Evolutionary conservation across 2,888 invertebrate genomes (phyloP), one percentile per base, ranked within the genome.

Genomic region (Ametastegia equiseti): DNA sequence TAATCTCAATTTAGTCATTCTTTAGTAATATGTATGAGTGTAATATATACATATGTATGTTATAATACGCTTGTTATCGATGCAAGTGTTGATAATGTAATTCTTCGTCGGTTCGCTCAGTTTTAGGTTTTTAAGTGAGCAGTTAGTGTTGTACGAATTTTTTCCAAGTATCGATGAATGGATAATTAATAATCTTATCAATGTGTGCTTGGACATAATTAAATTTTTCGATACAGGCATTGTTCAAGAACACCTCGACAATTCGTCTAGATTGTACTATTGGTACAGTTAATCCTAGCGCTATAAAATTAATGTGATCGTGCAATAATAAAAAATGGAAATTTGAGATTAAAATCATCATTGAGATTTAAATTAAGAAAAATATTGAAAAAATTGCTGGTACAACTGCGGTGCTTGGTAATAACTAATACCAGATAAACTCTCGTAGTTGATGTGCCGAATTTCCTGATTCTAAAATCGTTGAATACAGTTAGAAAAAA

Each of bases 1-100:
- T 19, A 75, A 75, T 75, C 75, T 75, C 36, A 54, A 54, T 54
- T 36, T 75, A 71, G n/a, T 75, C 19, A 54, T 75, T 54, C n/a
- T 75, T 54, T 54, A 33, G 30, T 54, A 54, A 36, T 75, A 33
- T 75, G 50, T 54, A 54, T 54, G 54, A 75, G 13, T 75, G 54
- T 54, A 75, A 54, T 75, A 75, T n/a, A 73, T 42, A 42, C 9
- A 42, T 42, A n/a, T n/a, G n/a, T n/a, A n/a, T 42, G 13, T 54
- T 54, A 45, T 54, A 75, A 75, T 50, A 39, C 50, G 54, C 54
- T 50, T 75, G 45, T 27, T 15, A 54, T 19, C 19, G 7, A 54
- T 15, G 36, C n/a, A 54, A 75, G 75, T 75, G 54, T 47, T 47
- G 13, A 71, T 15, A 27, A 47, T 71, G n/a, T 71, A 27, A 71